Evolutionary conservation across 2,113 vertebrate species (phyloP).

Genomic region (Phrynocephalus versicolor): DNA sequence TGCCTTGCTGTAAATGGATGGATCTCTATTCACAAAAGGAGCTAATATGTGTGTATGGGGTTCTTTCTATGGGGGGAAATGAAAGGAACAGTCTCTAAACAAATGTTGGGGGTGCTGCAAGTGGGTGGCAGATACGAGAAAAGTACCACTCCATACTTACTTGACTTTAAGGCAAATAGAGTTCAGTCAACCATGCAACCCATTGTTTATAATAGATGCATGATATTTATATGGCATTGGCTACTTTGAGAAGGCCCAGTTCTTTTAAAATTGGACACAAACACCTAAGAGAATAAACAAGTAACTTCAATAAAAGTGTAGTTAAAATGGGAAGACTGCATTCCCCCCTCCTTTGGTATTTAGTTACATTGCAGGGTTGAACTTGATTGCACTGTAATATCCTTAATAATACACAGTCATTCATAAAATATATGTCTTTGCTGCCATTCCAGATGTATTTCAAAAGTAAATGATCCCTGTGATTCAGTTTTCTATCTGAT

Average conservation of each 20-base stretch:
- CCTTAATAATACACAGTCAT: too few species aligned
- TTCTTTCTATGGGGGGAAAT: too few species aligned
- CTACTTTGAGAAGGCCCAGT: not conserved
- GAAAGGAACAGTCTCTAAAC: too few species aligned
- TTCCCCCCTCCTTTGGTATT: too few species aligned
- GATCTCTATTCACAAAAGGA: not conserved
- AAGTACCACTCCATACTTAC: not conserved
- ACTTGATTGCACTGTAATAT: too few species aligned
- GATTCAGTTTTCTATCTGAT: not conserved
- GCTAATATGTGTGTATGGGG: not conserved
- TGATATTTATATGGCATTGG: not conserved
- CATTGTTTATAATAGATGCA: not conserved
- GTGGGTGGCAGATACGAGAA: not conserved
- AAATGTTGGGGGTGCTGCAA: too few species aligned
- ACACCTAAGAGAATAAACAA: too few species aligned
- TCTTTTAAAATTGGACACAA: too few species aligned
- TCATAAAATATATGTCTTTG: not conserved
- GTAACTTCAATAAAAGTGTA: too few species aligned
- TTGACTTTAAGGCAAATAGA: not conserved
- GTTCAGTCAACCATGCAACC: not conserved
- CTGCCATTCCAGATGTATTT: not conserved
- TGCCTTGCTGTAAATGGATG: not conserved
- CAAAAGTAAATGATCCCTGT: not conserved
- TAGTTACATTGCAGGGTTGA: too few species aligned
- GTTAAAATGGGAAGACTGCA: too few species aligned